phyloP scores from a whole-genome alignment of 2,888 invertebrate genomes.

The Dynastes grantii region DNA sequence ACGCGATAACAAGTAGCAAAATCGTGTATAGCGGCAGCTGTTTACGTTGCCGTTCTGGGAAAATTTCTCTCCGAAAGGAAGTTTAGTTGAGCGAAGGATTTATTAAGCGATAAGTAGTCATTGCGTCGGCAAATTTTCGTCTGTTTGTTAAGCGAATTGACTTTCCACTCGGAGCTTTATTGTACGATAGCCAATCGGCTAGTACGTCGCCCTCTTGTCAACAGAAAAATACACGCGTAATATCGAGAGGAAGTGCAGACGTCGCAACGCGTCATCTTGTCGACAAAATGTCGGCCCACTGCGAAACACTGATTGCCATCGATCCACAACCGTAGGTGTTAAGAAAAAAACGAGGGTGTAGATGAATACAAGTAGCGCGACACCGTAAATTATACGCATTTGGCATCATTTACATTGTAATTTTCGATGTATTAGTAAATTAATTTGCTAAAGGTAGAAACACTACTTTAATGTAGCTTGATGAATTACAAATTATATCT shows the following conservation, averaged over 20 bases:
- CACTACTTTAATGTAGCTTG: no score
- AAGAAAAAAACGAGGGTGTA: conserved; percentile 27
- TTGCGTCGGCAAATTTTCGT: conserved; percentile 9
- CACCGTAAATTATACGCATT: conserved; percentile 35
- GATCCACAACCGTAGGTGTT: conserved; percentile 44
- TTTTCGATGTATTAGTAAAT: no score
- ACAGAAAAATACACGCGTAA: conserved; percentile 21
- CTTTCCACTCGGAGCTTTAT: conserved; percentile 14
- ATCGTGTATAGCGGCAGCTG: not conserved
- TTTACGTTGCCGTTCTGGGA: not conserved
- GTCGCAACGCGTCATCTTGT: conserved; percentile 43
- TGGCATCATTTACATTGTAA: not conserved
- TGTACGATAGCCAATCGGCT: conserved; percentile 7
- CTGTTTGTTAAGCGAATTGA: conserved; percentile 15
- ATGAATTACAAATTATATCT: no score
- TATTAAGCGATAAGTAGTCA: conserved; percentile 20
- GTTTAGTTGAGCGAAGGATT: not conserved
- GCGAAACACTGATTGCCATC: conserved; percentile 46
- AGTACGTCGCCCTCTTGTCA: not conserved
- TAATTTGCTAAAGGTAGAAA: no score
- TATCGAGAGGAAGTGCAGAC: conserved; percentile 33
- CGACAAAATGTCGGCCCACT: conserved; percentile 45
- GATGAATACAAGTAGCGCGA: not conserved
- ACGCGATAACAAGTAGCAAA: no score
- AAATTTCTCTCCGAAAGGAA: not conserved